phyloP scores from a whole-genome alignment of 2,888 invertebrate genomes.

The Candidula unifasciata region DNA sequence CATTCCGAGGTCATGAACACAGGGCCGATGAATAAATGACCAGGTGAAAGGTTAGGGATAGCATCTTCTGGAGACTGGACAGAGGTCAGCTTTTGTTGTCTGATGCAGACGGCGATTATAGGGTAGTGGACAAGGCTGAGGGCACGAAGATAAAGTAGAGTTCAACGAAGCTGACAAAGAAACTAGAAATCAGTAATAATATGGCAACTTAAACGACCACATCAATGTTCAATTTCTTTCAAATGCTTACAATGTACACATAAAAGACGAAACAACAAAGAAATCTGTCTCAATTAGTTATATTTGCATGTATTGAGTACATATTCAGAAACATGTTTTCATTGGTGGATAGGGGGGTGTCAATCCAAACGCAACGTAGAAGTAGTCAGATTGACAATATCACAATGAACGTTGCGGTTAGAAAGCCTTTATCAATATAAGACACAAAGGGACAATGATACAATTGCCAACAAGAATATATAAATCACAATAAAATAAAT shows the following conservation, averaged over 20 bases:
- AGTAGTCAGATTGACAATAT: too few relatives aligned
- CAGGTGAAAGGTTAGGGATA: neutral
- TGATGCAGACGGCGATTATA: neutral
- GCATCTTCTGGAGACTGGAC: neutral
- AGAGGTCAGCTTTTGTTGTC: constrained; percentile 12
- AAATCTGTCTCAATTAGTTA: neutral
- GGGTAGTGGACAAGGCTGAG: neutral
- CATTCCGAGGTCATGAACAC: neutral
- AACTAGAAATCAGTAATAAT: neutral
- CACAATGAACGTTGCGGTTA: neutral
- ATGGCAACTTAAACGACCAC: too few relatives aligned
- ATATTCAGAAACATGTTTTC: too few relatives aligned
- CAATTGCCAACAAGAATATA: too few relatives aligned
- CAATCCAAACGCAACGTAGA: too few relatives aligned
- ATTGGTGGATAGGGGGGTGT: too few relatives aligned
- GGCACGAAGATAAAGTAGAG: neutral
- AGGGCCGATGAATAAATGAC: neutral
- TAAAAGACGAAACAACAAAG: neutral
- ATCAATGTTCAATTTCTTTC: neutral
- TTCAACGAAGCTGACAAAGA: neutral
- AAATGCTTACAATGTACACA: neutral
- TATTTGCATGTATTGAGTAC: too few relatives aligned
- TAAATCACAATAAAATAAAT: too few relatives aligned
- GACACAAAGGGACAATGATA: neutral
- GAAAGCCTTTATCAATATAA: too few relatives aligned